Conservation (phyloP, 2,113 vertebrate species). For the Maccullochella peelii region DNA sequence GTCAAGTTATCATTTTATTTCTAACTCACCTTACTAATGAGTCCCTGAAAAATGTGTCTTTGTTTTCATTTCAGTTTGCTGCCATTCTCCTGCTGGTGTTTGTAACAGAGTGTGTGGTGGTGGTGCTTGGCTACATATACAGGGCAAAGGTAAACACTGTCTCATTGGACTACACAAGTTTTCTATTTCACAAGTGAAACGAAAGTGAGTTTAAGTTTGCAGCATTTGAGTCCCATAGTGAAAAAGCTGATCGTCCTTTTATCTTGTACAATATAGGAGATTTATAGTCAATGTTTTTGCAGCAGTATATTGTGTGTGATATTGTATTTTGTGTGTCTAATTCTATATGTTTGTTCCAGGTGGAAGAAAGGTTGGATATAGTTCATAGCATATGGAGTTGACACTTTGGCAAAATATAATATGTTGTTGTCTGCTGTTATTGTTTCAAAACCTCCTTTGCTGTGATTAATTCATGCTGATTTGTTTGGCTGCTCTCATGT, state of each 20-base stretch:
- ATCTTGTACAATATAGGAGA: too few species aligned
- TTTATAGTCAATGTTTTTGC: not conserved
- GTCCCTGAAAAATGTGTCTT: conserved; percentile 17
- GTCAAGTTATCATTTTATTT: not conserved
- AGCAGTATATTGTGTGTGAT: not conserved
- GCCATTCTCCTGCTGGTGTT: conserved; percentile 96
- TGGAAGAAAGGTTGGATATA: not conserved
- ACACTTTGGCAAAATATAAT: not conserved
- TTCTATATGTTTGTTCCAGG: not conserved
- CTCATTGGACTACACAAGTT: not conserved
- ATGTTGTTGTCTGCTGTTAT: not conserved
- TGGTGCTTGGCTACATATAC: conserved; percentile 97
- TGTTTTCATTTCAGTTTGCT: conserved; percentile 89
- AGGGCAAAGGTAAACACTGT: conserved; percentile 92
- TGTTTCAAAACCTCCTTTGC: not conserved
- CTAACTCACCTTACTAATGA: not conserved
- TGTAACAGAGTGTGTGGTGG: conserved; percentile 95
- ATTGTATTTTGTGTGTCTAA: not conserved
- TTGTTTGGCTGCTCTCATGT: too few species aligned
- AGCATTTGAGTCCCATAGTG: not conserved
- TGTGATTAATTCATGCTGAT: not conserved
- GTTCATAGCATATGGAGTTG: not conserved
- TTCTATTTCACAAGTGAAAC: not conserved
- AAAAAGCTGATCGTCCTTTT: too few species aligned
- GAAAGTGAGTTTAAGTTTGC: not conserved